These are phyloP conservation scores for Xyrauchen texanus DNA, from an alignment of 2,113 vertebrate species.

Conservation along the genomic window DNA sequence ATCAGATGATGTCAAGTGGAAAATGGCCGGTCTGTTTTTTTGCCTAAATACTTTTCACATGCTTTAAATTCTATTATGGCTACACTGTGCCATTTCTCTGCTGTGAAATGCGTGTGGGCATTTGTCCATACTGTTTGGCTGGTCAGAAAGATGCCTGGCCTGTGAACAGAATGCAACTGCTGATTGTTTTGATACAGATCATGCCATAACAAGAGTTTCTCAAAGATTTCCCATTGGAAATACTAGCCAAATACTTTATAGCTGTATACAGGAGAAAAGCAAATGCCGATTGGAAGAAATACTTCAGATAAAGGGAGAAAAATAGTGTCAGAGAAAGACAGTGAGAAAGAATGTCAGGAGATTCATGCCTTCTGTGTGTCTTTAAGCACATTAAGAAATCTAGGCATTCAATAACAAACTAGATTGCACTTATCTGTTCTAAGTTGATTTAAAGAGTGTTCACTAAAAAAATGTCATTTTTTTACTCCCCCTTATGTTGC, in stretches of 20 bases:
- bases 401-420: no score
- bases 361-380: no score
- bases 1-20: conserved; percentile 34
- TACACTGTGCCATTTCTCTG: conserved; percentile 16
- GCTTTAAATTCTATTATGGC: conserved; percentile 40
- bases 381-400: no score
- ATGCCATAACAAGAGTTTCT: conserved; percentile 53
- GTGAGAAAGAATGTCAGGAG: no score
- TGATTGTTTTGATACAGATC: conserved; percentile 36
- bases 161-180: conserved; percentile 45
- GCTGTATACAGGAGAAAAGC: conserved; percentile 36
- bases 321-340: no score
- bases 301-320: conserved; percentile 45
- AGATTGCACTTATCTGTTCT: no score
- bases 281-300: conserved; percentile 49
- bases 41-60: conserved; percentile 5
- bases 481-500: no score
- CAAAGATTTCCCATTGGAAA: conserved; percentile 54
- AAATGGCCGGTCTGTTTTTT: background rate
- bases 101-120: conserved; percentile 1
- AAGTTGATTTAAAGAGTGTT: no score
- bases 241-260: no score
- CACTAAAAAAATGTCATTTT: no score
- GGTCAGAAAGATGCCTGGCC: conserved; percentile 14
- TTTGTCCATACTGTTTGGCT: conserved; percentile 27